phyloP scores from a whole-genome alignment of 2,888 invertebrate genomes.

The Athetis lepigone region DNA sequence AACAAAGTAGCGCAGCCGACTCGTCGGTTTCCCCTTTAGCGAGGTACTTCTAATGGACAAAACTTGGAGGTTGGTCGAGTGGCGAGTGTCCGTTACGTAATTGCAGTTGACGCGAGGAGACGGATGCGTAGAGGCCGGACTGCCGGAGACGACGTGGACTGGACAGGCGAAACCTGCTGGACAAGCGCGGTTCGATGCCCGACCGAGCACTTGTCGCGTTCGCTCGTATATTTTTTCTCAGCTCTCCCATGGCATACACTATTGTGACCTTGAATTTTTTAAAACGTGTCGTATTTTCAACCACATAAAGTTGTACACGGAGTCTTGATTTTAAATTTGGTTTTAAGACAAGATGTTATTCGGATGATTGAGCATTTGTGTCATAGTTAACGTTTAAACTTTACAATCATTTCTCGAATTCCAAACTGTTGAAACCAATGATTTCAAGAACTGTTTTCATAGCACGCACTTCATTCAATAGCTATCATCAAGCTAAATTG shows the following conservation, averaged over 20 bases:
- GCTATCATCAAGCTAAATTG: conserved; percentile 11
- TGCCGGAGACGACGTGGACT: conserved; percentile 60
- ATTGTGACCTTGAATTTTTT: conserved; percentile 70
- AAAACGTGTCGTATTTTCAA: conserved; percentile 25
- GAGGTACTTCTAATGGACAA: conserved; percentile 45
- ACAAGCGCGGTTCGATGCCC: conserved; percentile 82
- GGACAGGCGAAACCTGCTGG: conserved; percentile 79
- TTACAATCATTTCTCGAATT: neutral
- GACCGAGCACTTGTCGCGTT: conserved; percentile 77
- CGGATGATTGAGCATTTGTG: neutral
- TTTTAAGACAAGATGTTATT: neutral
- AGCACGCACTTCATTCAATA: conserved; percentile 11
- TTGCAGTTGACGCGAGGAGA: conserved; percentile 75
- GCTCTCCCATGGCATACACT: conserved; percentile 66
- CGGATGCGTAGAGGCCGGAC: conserved; percentile 71
- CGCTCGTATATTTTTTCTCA: conserved; percentile 69
- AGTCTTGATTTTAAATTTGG: conserved; percentile 20
- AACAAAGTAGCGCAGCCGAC: conserved; percentile 30
- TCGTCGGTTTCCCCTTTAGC: conserved; percentile 31
- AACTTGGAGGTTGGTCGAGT: conserved; percentile 62
- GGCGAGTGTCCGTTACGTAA: conserved; percentile 76
- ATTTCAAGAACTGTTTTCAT: conserved; percentile 5
- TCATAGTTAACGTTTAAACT: neutral
- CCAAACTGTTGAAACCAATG: neutral
- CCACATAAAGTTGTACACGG: conserved; percentile 22